Base-by-base conservation (phyloP, 2,888 invertebrate genomes). In the Panopea generosa region DNA sequence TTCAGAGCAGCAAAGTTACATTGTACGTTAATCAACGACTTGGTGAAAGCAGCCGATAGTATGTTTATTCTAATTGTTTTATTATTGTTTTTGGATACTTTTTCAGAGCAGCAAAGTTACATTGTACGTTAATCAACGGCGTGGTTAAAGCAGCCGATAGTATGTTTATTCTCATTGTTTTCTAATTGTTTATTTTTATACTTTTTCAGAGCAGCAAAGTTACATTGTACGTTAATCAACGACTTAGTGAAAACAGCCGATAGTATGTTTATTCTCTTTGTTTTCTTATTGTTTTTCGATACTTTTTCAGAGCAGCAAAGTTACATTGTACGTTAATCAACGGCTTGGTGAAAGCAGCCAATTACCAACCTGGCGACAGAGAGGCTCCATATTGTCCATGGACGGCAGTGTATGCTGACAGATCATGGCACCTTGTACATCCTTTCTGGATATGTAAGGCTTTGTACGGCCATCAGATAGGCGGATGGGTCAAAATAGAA, bases 401-500 rank as follows among this genome's bases (percentile, higher is more conserved):
- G 83, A 70, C 70, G 27, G 76, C 78, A 1, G 76, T 83, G 1
- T 71, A 67, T 50, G 62, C 71, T 0, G 73, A 81, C 3, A 45
- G 60, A 11, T 45, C 61, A n/a, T 83, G 83, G 83, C 71, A 80
- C 22, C 61, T 83, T 7, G 73, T 83, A 0, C 73, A 80, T 59
- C 73, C 80, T 3, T 83, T 71, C 27, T 81, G 80, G 83, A 66
- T 78, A 2, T 83, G 83, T 55, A 59, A 18, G 38, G 73, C 76
- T 2, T 49, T 83, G 7, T 75, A 61, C 49, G 83, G 83, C n/a
- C 73, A 74, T 45, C 65, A 45, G 20, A 33, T 76, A 9, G 80
- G 76, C 7, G 80, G 83, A 2, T 83, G 83, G 83, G 68, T 81
- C 1, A 83, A 78, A 49, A 29, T 83, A 11, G 83, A 83, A 66